Conservation (phyloP, 2,113 vertebrate genomes). For the Bolborhynchus lineola region DNA sequence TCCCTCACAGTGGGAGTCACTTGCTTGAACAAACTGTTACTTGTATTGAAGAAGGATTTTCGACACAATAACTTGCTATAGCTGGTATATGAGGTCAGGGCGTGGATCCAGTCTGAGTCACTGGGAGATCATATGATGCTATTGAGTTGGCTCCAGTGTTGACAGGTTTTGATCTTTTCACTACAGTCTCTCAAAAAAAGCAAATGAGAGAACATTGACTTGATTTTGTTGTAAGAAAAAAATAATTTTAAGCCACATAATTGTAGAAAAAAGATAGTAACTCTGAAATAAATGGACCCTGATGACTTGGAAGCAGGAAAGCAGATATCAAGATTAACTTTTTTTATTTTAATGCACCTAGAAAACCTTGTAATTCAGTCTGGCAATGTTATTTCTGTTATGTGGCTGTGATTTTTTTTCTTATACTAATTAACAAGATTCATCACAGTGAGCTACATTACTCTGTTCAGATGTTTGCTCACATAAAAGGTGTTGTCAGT, state of each 20-base stretch:
- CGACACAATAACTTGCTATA: neutral
- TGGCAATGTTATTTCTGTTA: neutral
- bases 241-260: neutral
- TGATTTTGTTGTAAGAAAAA: neutral
- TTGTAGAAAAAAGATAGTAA: neutral
- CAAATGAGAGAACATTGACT: neutral
- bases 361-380: accelerated
- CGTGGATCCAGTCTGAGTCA: neutral
- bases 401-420: neutral
- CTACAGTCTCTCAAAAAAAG: neutral
- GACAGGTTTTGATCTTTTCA: neutral
- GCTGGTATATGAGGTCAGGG: neutral
- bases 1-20: neutral
- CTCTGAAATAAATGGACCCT: neutral
- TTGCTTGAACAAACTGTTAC: neutral
- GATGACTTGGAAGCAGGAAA: neutral
- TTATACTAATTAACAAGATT: neutral
- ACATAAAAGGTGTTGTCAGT: neutral
- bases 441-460: neutral
- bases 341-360: neutral
- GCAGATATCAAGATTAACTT: neutral
- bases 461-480: neutral
- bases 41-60: neutral
- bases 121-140: neutral
- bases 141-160: neutral